phyloP scores from a whole-genome alignment of 2,888 invertebrate species.

The Philhelius pedissequus region DNA sequence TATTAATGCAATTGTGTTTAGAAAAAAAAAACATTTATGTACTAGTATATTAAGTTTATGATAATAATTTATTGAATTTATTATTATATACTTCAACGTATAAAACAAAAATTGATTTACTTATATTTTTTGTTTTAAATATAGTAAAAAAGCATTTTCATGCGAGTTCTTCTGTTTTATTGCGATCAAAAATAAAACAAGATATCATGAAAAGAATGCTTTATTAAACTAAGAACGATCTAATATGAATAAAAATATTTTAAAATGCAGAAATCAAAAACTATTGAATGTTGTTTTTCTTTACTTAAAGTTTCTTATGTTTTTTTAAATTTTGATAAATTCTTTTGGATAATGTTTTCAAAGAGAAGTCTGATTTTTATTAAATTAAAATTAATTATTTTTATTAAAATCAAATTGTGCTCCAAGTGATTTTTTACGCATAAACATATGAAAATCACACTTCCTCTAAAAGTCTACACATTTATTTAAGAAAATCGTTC shows the following conservation, averaged over 20 bases:
- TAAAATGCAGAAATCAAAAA: constrained; percentile 1
- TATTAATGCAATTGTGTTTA: constrained; percentile 27
- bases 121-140: background rate
- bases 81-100: constrained; percentile 28
- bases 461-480: too few relatives aligned
- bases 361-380: too few relatives aligned
- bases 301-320: background rate
- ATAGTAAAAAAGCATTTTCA: background rate
- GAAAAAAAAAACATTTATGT: constrained; percentile 22
- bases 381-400: too few relatives aligned
- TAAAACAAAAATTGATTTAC: constrained; percentile 7
- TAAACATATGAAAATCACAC: too few relatives aligned
- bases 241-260: constrained; percentile 37
- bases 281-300: constrained; percentile 14
- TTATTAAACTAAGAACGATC: background rate
- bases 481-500: too few relatives aligned
- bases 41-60: constrained; percentile 40
- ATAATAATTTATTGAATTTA: constrained; percentile 67
- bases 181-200: background rate
- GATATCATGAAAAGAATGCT: background rate
- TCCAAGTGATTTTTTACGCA: too few relatives aligned
- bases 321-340: background rate
- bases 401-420: too few relatives aligned
- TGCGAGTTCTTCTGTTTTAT: constrained; percentile 21
- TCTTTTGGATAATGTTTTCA: too few relatives aligned